Conservation (phyloP, 2,888 invertebrate genomes). For the Acrobasis suavella region DNA sequence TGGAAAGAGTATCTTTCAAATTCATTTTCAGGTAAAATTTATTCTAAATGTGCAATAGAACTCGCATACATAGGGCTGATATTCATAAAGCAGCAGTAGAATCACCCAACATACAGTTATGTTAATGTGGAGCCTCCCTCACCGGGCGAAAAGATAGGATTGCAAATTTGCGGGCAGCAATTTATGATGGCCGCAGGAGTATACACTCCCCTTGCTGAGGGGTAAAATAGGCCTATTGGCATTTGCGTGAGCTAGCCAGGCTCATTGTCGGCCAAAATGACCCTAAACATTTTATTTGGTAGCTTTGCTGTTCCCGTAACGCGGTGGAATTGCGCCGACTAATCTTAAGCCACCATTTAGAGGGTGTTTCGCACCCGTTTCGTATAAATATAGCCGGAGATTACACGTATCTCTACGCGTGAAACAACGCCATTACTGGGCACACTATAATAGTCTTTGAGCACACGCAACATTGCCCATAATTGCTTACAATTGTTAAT, state of each 20-base stretch:
- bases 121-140: conserved; percentile 74
- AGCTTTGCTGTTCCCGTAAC: conserved; percentile 74
- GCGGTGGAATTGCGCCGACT: conserved; percentile 68
- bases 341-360: conserved; percentile 75
- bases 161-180: conserved; percentile 82
- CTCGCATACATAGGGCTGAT: conserved; percentile 47
- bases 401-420: conserved; percentile 54
- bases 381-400: conserved; percentile 65
- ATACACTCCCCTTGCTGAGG: conserved; percentile 67
- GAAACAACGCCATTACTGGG: conserved; percentile 33
- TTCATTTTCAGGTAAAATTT: conserved; percentile 22
- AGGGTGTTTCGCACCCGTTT: conserved; percentile 70
- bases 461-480: conserved; percentile 27
- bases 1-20: conserved; percentile 12
- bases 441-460: conserved; percentile 32
- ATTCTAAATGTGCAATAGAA: conserved; percentile 45
- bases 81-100: conserved; percentile 68
- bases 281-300: conserved; percentile 82
- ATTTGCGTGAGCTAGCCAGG: conserved; percentile 71
- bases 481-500: conserved; percentile 25
- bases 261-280: conserved; percentile 77
- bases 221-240: conserved; percentile 77
- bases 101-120: conserved; percentile 76
- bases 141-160: conserved; percentile 77
- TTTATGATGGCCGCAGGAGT: conserved; percentile 66